These are phyloP conservation scores for Ictalurus punctatus DNA, from an alignment of 2,113 vertebrate species.

Conservation along the genomic window DNA sequence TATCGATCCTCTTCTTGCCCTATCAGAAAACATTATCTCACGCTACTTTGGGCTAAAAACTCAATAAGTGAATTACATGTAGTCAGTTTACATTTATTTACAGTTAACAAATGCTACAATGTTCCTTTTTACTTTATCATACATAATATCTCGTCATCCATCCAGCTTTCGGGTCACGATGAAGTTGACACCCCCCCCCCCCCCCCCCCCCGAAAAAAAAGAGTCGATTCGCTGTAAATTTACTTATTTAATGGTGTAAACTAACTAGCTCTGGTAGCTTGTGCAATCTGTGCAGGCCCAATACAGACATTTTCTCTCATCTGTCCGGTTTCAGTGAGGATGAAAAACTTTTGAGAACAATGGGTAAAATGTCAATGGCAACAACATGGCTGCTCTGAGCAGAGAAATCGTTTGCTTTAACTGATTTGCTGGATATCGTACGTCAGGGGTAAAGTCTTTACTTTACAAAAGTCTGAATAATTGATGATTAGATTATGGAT, in stretches of 20 bases:
- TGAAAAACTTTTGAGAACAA: background rate
- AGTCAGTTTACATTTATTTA: no score
- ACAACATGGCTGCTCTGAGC: background rate
- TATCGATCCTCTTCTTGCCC: no score
- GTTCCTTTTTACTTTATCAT: background rate
- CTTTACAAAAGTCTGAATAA: background rate
- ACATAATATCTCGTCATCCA: background rate
- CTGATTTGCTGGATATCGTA: background rate
- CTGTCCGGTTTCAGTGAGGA: background rate
- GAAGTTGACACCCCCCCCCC: no score
- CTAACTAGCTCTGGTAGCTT: background rate
- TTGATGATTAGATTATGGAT: background rate
- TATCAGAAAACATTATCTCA: background rate
- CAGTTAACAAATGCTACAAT: no score
- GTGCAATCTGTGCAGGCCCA: background rate
- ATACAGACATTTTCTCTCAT: background rate
- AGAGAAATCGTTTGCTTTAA: background rate
- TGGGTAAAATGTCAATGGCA: background rate
- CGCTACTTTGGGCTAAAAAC: background rate
- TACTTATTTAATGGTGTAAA: background rate
- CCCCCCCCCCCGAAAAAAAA: no score
- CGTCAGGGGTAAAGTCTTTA: background rate
- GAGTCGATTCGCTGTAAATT: no score
- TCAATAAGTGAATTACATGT: no score
- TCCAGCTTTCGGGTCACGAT: background rate